Base-by-base conservation (phyloP, 2,797 vertebrate genomes). In the Cossypha caffra region DNA sequence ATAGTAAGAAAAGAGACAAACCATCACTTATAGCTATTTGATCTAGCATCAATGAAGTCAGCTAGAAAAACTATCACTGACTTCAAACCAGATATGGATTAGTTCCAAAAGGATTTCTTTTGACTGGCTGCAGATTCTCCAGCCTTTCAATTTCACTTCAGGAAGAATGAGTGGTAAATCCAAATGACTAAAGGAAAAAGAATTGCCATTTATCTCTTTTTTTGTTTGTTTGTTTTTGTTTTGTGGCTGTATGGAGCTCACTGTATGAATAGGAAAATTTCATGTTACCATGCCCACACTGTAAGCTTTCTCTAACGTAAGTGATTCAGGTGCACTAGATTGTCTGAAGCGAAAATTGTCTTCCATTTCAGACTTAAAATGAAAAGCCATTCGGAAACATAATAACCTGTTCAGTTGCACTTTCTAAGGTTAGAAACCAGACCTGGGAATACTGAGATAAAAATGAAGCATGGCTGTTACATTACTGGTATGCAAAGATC, bases 21-120 rank as follows among this genome's bases (percentile, higher is more conserved):
- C 3, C 13, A 63, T 19, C 26, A 74, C 7, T 58, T 86, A 78
- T 0, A 75, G 16, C 6, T 72, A 8, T 78, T 88, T 31, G 16
- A 69, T 78, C 18, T 63, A 68, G 7, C 33, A 72, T 64, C 72
- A 52, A 31, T 61, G n/a, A 92, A 78, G 29, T 88, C 24, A 91
- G 38, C 20, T 59, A 58, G n/a, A 48, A 84, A 82, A 95, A 23
- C 25, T 62, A 45, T 42, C 29, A 67, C 5, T 66, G 47, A 51
- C 58, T 88, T 90, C 9, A 93, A 75, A 77, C 35, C 29, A 76
- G 15, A 21, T 7, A 76, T 73, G 25, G 12, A 38, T 86, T 88
- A 54, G 19, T 42, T 68, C 58, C 72, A 67, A 40, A 91, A 74
- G 7, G 12, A 55, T 62, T 86, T 73, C 4, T 76, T 88, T 86